These are phyloP conservation scores for Drosophila hydei DNA, from an alignment of 1,140 invertebrate species.

Conservation along the genomic window DNA sequence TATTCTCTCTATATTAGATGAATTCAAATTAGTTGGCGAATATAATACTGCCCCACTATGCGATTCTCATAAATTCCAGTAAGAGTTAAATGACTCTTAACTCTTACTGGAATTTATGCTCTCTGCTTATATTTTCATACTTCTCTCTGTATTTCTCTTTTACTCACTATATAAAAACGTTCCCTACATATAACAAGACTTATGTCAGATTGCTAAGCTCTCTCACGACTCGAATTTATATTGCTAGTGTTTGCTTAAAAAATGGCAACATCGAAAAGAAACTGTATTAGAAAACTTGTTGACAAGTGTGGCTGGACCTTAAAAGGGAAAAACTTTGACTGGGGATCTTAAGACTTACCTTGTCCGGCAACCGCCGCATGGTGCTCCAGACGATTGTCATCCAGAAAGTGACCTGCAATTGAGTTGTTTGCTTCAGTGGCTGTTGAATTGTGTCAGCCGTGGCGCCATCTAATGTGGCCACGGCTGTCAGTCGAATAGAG, in stretches of 20 bases:
- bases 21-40: no score
- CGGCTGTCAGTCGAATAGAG: slow-evolving; percentile 62
- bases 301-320: slow-evolving; percentile 22
- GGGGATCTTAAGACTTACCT: slow-evolving; percentile 52
- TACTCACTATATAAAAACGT: neutral
- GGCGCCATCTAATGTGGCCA: slow-evolving; percentile 75
- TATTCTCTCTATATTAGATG: no score
- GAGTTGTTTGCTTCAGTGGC: slow-evolving; percentile 74
- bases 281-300: slow-evolving; percentile 16
- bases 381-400: slow-evolving; percentile 83
- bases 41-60: neutral
- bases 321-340: slow-evolving; percentile 26
- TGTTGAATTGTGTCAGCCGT: slow-evolving; percentile 55
- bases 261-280: neutral
- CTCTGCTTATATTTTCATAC: neutral
- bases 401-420: slow-evolving; percentile 83
- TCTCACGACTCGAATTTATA: neutral
- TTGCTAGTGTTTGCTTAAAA: neutral
- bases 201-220: neutral
- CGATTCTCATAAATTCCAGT: neutral
- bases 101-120: no score
- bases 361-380: slow-evolving; percentile 72
- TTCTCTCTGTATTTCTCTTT: neutral
- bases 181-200: no score
- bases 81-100: neutral